Percentiles rank a stretch among this genome's conserved stretches.
Evolutionary conservation across 2,888 invertebrate species (phyloP).

Genomic region (Pseudanteris insignis): DNA sequence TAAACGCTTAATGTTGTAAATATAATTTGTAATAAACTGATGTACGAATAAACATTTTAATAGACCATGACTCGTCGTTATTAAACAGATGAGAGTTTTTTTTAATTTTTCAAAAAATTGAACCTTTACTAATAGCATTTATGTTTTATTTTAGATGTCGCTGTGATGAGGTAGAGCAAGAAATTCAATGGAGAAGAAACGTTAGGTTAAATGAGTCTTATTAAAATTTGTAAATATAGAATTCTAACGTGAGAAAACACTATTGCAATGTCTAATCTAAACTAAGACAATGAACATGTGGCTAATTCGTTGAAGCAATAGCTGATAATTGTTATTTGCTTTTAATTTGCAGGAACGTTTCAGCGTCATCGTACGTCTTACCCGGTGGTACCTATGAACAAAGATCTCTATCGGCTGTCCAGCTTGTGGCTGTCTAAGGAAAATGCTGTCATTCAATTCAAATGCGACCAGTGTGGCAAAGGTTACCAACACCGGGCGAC

Average conservation of each 20-base stretch:
- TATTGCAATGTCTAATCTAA: slow-evolving; percentile 2
- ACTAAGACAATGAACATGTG: background rate
- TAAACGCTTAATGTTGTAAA: slow-evolving; percentile 17
- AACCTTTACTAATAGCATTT: too few relatives aligned
- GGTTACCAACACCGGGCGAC: slow-evolving; percentile 62
- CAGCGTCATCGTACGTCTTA: slow-evolving; percentile 48
- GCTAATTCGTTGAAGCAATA: background rate
- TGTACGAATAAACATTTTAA: slow-evolving; percentile 17
- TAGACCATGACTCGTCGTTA: slow-evolving; percentile 10
- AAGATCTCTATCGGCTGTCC: slow-evolving; percentile 14
- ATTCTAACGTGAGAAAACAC: slow-evolving; percentile 5
- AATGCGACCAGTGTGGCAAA: slow-evolving; percentile 64
- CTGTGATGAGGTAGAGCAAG: background rate
- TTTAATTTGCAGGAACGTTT: slow-evolving; percentile 36
- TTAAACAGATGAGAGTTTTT: background rate
- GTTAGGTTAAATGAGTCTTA: too few relatives aligned
- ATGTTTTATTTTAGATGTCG: slow-evolving; percentile 27
- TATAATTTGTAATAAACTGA: slow-evolving; percentile 12
- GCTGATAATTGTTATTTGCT: slow-evolving; percentile 14
- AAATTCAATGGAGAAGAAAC: too few relatives aligned
- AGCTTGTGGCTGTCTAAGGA: slow-evolving; percentile 14
- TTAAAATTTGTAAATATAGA: slow-evolving; percentile 2
- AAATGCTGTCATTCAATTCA: slow-evolving; percentile 47
- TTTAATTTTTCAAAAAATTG: too few relatives aligned
- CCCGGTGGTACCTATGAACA: slow-evolving; percentile 16